A percentile compares a stretch with the other conserved stretches of the same genome.
Evolutionary conservation across 2,888 invertebrate species (phyloP).

Genomic region (Balanococcus diminutus): DNA sequence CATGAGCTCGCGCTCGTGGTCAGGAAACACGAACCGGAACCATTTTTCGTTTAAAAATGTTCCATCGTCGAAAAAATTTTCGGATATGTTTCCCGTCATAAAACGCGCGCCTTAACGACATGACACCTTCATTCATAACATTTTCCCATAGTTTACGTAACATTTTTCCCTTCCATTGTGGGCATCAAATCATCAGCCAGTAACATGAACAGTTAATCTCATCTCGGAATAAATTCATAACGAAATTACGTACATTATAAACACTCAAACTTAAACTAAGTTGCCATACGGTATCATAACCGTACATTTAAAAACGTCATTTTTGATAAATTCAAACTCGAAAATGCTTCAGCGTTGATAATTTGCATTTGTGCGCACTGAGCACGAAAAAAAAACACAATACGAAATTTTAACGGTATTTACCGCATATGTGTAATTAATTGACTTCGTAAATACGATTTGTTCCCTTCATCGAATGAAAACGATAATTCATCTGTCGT

Average conservation of each 20-base stretch:
- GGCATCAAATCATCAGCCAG: neutral
- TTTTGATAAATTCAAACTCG: neutral
- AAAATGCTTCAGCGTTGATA: too few species aligned
- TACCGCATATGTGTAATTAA: neutral
- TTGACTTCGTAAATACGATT: neutral
- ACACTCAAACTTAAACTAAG: too few species aligned
- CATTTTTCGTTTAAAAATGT: neutral
- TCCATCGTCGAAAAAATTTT: neutral
- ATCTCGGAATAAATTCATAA: neutral
- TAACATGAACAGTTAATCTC: neutral
- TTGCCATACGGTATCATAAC: neutral
- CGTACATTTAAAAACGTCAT: neutral
- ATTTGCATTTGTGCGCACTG: neutral
- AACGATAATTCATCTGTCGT: neutral
- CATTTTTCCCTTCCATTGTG: neutral
- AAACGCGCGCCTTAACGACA: neutral
- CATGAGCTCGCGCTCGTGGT: neutral
- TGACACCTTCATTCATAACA: neutral
- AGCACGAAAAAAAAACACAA: neutral
- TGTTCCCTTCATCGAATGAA: neutral
- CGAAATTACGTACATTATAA: neutral
- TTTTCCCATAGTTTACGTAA: slow-evolving; percentile 25
- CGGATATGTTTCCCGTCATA: neutral
- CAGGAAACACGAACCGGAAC: slow-evolving; percentile 14
- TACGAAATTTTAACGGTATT: neutral